These are phyloP conservation scores for Delphinapterus leucas DNA, from an alignment of 2,113 vertebrate species.

Conservation along the genomic window DNA sequence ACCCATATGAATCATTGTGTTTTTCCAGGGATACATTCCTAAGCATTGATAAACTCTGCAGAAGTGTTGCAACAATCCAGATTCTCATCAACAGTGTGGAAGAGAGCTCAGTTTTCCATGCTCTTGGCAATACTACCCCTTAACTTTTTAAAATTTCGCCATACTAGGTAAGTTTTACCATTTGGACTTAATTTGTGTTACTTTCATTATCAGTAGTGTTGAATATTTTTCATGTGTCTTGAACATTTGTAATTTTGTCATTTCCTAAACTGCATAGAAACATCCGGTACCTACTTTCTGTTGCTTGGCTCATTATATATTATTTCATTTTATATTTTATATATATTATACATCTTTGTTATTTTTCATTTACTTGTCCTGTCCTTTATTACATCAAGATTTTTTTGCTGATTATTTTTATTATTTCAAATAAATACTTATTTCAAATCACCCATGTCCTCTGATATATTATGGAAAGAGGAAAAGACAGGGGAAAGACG, in stretches of 20 bases:
- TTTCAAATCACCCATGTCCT: neutral
- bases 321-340: neutral
- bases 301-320: neutral
- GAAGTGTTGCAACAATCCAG: neutral
- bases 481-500: neutral
- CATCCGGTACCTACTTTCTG: neutral
- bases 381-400: neutral
- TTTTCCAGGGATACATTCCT: neutral
- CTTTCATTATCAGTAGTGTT: neutral
- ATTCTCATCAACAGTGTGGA: neutral
- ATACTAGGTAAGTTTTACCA: neutral
- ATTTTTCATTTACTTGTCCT: neutral
- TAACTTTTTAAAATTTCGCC: neutral
- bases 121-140: neutral
- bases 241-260: neutral
- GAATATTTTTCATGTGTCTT: neutral
- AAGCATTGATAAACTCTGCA: neutral
- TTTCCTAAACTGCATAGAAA: neutral
- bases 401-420: neutral
- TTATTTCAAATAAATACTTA: neutral
- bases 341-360: neutral
- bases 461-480: neutral
- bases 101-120: neutral
- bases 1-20: neutral
- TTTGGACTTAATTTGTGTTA: neutral